Evolutionary conservation across 2,888 invertebrate species (phyloP).

Genomic region (Endotricha flammealis): DNA sequence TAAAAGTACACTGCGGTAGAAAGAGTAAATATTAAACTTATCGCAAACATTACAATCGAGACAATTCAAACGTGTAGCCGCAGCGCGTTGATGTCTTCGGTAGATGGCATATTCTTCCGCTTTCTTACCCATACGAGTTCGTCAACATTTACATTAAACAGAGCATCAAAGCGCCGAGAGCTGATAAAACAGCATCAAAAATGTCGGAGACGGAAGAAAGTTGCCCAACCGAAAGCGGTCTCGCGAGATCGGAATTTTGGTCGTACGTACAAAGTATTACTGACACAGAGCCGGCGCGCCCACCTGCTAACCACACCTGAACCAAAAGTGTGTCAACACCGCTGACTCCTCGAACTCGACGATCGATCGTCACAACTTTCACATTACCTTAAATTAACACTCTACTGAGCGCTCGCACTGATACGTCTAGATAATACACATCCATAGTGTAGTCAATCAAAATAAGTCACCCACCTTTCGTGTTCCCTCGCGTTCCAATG

Average conservation of each 20-base stretch:
- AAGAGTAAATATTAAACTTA: neutral
- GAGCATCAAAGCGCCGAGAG: slow-evolving; percentile 20
- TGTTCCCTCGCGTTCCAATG: slow-evolving; percentile 60
- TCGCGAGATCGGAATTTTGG: slow-evolving; percentile 71
- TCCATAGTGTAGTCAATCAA: slow-evolving; percentile 15
- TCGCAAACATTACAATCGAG: neutral
- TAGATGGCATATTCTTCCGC: slow-evolving; percentile 36
- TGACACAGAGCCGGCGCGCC: slow-evolving; percentile 60
- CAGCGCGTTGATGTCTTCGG: slow-evolving; percentile 72
- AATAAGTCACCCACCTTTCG: slow-evolving; percentile 51
- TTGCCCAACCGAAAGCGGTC: slow-evolving; percentile 65
- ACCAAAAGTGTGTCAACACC: slow-evolving; percentile 72
- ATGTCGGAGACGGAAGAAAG: slow-evolving; percentile 58
- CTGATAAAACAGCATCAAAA: slow-evolving; percentile 23
- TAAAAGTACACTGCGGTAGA: neutral
- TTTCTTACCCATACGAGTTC: slow-evolving; percentile 25
- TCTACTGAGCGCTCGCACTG: slow-evolving; percentile 37
- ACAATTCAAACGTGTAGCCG: slow-evolving; percentile 11
- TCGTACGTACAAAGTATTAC: slow-evolving; percentile 51
- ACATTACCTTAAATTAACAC: slow-evolving; percentile 74
- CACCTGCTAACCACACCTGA: slow-evolving; percentile 72
- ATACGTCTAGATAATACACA: slow-evolving; percentile 37
- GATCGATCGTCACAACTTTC: slow-evolving; percentile 72
- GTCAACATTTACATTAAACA: slow-evolving; percentile 20
- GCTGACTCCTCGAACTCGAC: slow-evolving; percentile 64